Percentiles rank a stretch among this genome's conserved stretches.
These are phyloP conservation scores for Melieria omissa DNA, from an alignment of 2,888 invertebrate genomes.

Conservation along the genomic window DNA sequence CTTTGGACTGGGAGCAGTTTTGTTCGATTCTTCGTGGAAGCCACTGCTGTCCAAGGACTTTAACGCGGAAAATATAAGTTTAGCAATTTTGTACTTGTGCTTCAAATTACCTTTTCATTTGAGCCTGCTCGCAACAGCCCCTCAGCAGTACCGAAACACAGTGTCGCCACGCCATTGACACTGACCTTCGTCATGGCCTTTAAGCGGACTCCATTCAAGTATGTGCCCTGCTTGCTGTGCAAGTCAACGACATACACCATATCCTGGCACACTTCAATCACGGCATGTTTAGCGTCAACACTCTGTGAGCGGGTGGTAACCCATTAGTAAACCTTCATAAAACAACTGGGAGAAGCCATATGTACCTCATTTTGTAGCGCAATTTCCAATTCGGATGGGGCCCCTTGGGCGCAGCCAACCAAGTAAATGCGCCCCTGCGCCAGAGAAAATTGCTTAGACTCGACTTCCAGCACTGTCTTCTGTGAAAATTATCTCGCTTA, in stretches of 20 bases:
- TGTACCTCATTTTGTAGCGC: constrained; percentile 6
- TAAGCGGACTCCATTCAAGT: constrained; percentile 43
- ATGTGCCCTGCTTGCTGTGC: constrained; percentile 46
- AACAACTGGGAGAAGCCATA: neutral
- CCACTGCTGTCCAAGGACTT: neutral
- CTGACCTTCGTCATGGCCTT: constrained; percentile 31
- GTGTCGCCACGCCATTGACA: constrained; percentile 32
- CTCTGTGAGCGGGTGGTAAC: constrained; percentile 28
- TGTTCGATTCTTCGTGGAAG: neutral
- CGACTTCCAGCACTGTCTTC: constrained; percentile 27
- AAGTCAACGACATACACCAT: constrained; percentile 45
- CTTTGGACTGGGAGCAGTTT: no score
- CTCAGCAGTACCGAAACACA: constrained; percentile 41
- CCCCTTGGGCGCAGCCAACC: constrained; percentile 1
- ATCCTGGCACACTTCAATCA: constrained; percentile 37
- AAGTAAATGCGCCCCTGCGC: constrained; percentile 7
- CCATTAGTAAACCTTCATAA: no score
- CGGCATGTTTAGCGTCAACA: constrained; percentile 47
- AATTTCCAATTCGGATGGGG: neutral
- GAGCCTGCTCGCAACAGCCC: constrained; percentile 11
- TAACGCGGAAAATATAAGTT: neutral
- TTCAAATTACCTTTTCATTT: constrained; percentile 10
- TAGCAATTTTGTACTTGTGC: constrained; percentile 15
- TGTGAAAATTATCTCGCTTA: neutral
- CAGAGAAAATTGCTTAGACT: constrained; percentile 20